Evolutionary conservation across 2,113 vertebrate species (phyloP).

Genomic region (Tachuris rubrigastra): DNA sequence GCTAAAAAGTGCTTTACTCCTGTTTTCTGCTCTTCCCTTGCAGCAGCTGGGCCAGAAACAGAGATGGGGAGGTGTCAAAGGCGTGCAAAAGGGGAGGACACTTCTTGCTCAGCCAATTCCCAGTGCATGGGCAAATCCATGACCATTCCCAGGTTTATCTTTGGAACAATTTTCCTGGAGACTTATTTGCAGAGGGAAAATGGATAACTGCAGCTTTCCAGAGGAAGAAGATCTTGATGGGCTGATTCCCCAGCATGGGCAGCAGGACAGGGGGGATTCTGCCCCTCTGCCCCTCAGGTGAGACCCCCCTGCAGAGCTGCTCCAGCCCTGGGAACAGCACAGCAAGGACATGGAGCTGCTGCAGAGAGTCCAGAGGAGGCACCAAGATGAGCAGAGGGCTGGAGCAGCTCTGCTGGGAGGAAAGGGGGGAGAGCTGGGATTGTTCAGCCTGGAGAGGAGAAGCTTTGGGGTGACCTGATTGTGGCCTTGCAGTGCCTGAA

Average conservation of each 20-base stretch:
- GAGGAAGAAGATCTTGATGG: not conserved
- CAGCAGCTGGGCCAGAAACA: not conserved
- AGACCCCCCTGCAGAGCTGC: not conserved
- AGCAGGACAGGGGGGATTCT: not conserved
- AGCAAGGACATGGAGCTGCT: not conserved
- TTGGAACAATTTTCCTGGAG: not conserved
- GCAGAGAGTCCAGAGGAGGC: not conserved
- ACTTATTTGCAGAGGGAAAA: not conserved
- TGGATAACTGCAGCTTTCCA: not conserved
- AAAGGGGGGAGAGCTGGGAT: not conserved
- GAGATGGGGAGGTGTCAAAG: not conserved
- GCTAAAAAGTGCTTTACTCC: not conserved
- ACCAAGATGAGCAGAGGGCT: not conserved
- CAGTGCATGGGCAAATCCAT: accelerated
- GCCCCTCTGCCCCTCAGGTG: not conserved
- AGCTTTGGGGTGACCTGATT: not conserved
- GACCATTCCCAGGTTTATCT: not conserved
- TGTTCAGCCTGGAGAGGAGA: not conserved
- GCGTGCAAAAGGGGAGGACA: not conserved
- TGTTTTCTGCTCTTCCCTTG: not conserved
- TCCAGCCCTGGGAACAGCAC: not conserved
- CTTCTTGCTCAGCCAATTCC: not conserved
- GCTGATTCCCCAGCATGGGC: not conserved
- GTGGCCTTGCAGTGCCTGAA: not conserved
- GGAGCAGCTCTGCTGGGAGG: not conserved